phyloP scores from a whole-genome alignment of 2,113 vertebrate genomes.

The Epinephelus lanceolatus region DNA sequence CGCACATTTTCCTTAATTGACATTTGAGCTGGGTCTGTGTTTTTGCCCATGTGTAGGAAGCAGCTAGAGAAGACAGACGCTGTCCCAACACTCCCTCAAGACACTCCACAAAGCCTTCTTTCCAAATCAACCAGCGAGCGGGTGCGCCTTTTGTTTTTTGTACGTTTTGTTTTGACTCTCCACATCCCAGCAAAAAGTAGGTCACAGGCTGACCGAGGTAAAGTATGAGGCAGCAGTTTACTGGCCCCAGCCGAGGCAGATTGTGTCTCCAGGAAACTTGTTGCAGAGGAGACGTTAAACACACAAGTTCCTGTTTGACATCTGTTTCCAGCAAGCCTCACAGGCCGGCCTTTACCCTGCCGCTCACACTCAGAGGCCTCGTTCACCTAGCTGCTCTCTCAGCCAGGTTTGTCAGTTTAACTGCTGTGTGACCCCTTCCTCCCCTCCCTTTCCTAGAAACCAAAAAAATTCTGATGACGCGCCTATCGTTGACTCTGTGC shows the following conservation, averaged over 20 bases:
- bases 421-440: constrained; percentile 69
- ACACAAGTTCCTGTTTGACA: constrained; percentile 85
- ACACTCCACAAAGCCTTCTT: constrained; percentile 4
- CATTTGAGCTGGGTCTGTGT: not conserved
- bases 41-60: not conserved
- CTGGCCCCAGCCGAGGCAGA: constrained; percentile 76
- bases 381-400: constrained; percentile 21
- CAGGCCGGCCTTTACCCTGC: constrained; percentile 23
- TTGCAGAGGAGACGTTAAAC: constrained; percentile 82
- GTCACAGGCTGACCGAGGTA: constrained; percentile 84
- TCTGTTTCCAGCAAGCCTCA: constrained; percentile 79
- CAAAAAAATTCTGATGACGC: constrained; percentile 51
- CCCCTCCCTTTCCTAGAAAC: constrained; percentile 54
- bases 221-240: constrained; percentile 93
- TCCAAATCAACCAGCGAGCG: constrained; percentile 28
- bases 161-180: constrained; percentile 65
- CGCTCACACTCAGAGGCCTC: constrained; percentile 18
- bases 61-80: not conserved
- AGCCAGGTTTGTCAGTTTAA: constrained; percentile 72
- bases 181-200: constrained; percentile 84
- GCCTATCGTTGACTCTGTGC: constrained; percentile 56
- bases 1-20: not conserved
- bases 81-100: constrained; percentile 4
- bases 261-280: constrained; percentile 88
- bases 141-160: constrained; percentile 36